These are phyloP conservation scores for Drosophila acutilabella DNA, from an alignment of 2,888 invertebrate species.

Conservation along the genomic window DNA sequence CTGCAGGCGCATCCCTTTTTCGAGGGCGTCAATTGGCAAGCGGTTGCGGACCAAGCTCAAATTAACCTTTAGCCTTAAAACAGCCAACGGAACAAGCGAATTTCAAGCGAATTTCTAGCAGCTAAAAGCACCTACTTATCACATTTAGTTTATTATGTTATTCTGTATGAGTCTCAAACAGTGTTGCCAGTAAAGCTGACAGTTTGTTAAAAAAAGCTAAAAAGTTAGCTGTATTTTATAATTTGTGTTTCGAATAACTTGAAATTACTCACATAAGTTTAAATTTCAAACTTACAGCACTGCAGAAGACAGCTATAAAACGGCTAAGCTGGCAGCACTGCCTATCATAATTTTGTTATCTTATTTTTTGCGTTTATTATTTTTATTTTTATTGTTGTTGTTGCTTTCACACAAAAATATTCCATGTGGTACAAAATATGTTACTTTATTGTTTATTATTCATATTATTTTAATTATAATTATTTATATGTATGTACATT, in stretches of 20 bases:
- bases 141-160: too few relatives aligned
- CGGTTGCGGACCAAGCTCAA: slow-evolving; percentile 67
- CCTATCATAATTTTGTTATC: neutral
- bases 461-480: slow-evolving; percentile 28
- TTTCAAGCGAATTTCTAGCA: neutral
- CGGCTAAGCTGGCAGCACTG: too few relatives aligned
- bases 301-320: too few relatives aligned
- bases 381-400: slow-evolving; percentile 13
- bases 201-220: too few relatives aligned
- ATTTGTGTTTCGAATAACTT: too few relatives aligned
- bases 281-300: too few relatives aligned
- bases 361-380: slow-evolving; percentile 2
- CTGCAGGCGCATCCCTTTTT: slow-evolving; percentile 83
- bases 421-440: slow-evolving; percentile 65
- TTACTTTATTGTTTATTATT: slow-evolving; percentile 62
- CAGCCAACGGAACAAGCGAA: neutral
- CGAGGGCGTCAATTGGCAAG: slow-evolving; percentile 81
- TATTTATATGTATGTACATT: slow-evolving; percentile 52
- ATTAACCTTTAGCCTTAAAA: slow-evolving; percentile 1
- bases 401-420: slow-evolving; percentile 28
- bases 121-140: too few relatives aligned
- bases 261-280: too few relatives aligned
- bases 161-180: too few relatives aligned
- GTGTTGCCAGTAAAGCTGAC: too few relatives aligned
- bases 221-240: too few relatives aligned